Conservation (phyloP, 2,888 invertebrate species). For the Melieria crassipennis region DNA sequence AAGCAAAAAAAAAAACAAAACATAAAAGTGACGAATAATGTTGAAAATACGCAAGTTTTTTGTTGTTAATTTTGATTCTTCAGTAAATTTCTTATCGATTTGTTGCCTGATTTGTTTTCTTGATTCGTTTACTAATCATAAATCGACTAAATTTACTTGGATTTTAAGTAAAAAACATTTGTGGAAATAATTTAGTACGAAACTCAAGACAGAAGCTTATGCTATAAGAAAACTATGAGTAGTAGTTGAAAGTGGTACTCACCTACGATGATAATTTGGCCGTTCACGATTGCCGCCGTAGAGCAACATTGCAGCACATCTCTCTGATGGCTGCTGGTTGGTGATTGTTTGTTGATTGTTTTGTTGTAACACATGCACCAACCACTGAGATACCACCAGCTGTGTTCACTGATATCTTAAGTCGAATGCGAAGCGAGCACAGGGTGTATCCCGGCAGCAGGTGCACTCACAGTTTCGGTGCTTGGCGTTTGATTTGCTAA, state of each 20-base stretch:
- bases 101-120: conserved; percentile 10
- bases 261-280: too few species aligned
- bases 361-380: conserved; percentile 61
- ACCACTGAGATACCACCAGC: conserved; percentile 99
- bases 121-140: conserved; percentile 16
- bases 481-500: neutral
- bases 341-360: neutral
- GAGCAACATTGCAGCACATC: too few species aligned
- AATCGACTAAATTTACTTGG: conserved; percentile 12
- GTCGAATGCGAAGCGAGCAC: conserved; percentile 84
- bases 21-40: conserved; percentile 45
- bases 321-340: neutral
- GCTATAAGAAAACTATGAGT: conserved; percentile 9
- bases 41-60: conserved; percentile 61
- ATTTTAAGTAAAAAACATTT: conserved; percentile 10
- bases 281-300: too few species aligned
- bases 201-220: conserved; percentile 31
- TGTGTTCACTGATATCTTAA: conserved; percentile 84
- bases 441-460: conserved; percentile 95
- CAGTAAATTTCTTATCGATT: neutral
- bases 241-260: neutral
- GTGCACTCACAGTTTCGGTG: conserved; percentile 54
- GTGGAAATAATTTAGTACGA: conserved; percentile 14
- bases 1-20: conserved; percentile 13
- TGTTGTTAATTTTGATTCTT: conserved; percentile 10